Evolutionary conservation across 2,888 invertebrate genomes (phyloP).

Genomic region (Lithophane ornitopus): DNA sequence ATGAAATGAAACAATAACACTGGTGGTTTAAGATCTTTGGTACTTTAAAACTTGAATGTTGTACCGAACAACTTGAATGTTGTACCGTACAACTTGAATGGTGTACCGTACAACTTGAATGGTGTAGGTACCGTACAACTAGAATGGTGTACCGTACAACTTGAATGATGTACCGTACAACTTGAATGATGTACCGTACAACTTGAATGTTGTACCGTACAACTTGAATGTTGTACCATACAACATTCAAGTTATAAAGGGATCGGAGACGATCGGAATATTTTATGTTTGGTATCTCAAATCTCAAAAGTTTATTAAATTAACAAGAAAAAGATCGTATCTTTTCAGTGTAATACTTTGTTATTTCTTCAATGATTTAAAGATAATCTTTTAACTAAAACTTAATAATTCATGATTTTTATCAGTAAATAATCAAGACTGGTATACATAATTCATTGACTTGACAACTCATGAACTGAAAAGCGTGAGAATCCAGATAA

Average conservation of each 20-base stretch:
- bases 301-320: too few relatives aligned
- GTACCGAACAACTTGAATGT: too few relatives aligned
- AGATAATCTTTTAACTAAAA: neutral
- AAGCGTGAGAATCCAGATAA: conserved; percentile 3
- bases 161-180: too few relatives aligned
- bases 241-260: neutral
- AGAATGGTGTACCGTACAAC: too few relatives aligned
- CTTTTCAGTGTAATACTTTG: neutral
- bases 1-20: neutral
- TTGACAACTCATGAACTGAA: conserved; percentile 1
- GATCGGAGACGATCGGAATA: neutral
- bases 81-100: too few relatives aligned
- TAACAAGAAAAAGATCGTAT: neutral
- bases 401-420: neutral
- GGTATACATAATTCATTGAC: conserved; percentile 9
- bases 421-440: neutral
- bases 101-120: too few relatives aligned
- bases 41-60: too few relatives aligned
- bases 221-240: too few relatives aligned
- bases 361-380: neutral
- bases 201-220: too few relatives aligned
- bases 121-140: too few relatives aligned
- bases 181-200: too few relatives aligned
- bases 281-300: neutral
- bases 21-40: neutral